phyloP scores from a whole-genome alignment of 2,888 invertebrate genomes.

The Bombylius major region DNA sequence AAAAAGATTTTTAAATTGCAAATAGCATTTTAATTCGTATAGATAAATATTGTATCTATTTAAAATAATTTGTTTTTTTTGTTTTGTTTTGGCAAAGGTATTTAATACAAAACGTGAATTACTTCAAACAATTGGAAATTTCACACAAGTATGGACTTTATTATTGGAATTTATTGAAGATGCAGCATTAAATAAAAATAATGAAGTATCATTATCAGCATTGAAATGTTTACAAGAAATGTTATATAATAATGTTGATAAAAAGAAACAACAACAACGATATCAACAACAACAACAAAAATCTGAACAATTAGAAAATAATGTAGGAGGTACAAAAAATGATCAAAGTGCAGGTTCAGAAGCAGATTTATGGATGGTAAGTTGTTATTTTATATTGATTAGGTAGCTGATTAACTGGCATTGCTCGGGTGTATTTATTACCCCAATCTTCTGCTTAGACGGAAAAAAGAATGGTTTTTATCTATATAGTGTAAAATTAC shows the following conservation, averaged over 20 bases:
- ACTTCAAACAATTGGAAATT: constrained; percentile 75
- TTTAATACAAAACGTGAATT: constrained; percentile 85
- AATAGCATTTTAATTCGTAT: too few relatives aligned
- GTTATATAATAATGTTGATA: constrained; percentile 49
- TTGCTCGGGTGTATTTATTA: too few relatives aligned
- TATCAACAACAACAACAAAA: not conserved
- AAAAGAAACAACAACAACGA: constrained; percentile 9
- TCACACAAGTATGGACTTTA: constrained; percentile 85
- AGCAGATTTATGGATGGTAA: constrained; percentile 57
- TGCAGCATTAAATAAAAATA: constrained; percentile 81
- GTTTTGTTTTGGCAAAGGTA: constrained; percentile 22
- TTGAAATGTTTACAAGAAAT: constrained; percentile 96
- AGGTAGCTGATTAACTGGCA: too few relatives aligned
- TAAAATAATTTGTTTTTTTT: not conserved
- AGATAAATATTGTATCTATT: too few relatives aligned
- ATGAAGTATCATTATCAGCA: constrained; percentile 91
- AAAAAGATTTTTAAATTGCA: not conserved
- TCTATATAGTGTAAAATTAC: too few relatives aligned
- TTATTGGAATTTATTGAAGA: constrained; percentile 89
- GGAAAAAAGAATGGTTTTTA: too few relatives aligned
- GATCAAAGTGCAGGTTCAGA: constrained; percentile 26
- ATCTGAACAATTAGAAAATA: constrained; percentile 28
- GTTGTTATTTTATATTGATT: constrained; percentile 9
- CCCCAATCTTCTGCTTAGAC: too few relatives aligned
- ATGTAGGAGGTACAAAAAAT: constrained; percentile 20